A percentile compares a stretch with the other conserved stretches of the same genome.
Evolutionary conservation across 1,140 invertebrate species (phyloP).

Genomic region (Colletes gigas): DNA sequence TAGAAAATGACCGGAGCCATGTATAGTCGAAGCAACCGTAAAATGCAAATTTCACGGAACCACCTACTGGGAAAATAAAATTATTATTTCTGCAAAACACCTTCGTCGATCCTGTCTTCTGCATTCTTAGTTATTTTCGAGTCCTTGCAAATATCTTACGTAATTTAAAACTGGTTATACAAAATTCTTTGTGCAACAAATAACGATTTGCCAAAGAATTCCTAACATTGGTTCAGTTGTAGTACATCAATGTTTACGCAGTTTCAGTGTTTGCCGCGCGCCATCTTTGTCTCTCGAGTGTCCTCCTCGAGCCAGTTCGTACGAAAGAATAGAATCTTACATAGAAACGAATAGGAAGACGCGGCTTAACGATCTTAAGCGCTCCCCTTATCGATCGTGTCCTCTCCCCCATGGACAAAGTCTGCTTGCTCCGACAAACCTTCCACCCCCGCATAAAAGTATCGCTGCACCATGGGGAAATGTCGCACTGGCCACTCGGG

Average conservation of each 20-base stretch:
- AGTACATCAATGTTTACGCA: no score
- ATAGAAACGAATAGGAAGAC: background rate
- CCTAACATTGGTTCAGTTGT: no score
- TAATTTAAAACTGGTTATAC: no score
- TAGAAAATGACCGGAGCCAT: background rate
- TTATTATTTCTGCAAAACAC: background rate
- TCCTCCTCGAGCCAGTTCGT: background rate
- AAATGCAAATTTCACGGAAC: background rate
- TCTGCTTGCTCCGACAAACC: slow-evolving; percentile 48
- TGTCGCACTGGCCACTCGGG: background rate
- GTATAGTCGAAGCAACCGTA: background rate
- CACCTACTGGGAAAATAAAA: background rate
- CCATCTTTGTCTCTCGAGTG: background rate
- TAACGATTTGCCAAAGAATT: no score
- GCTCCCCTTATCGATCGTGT: slow-evolving; percentile 53
- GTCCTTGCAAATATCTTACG: no score
- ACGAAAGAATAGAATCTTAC: background rate
- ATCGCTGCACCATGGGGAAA: background rate
- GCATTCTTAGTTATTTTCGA: no score
- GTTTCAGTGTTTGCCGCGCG: no score
- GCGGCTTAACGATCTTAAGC: slow-evolving; percentile 25
- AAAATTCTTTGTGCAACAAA: no score
- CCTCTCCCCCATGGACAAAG: slow-evolving; percentile 3
- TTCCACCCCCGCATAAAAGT: slow-evolving; percentile 17
- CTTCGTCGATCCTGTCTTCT: no score